Conservation (phyloP, 2,797 vertebrate species). For the Oreonectes daqikongensis region DNA sequence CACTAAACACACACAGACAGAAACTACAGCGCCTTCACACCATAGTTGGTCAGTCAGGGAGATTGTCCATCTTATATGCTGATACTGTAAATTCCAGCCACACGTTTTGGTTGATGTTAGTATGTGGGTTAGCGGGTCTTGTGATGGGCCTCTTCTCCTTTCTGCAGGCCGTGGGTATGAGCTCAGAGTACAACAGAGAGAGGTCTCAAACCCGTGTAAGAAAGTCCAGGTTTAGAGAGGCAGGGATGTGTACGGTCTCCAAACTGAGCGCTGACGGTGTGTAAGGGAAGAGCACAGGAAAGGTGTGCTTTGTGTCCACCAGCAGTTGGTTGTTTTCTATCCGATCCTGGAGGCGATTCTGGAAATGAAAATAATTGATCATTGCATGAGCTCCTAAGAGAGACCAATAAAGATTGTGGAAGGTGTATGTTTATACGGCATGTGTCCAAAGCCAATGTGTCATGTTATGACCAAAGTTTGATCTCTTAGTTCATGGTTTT, state of each 20-base stretch:
- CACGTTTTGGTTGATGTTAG: slow-evolving; percentile 2
- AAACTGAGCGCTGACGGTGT: slow-evolving; percentile 89
- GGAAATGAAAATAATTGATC: slow-evolving; percentile 39
- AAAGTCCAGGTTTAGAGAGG: slow-evolving; percentile 86
- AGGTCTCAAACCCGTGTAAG: slow-evolving; percentile 79
- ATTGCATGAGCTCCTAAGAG: background rate
- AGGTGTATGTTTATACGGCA: no score
- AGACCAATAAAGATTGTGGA: no score
- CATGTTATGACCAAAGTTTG: no score
- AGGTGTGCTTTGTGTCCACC: slow-evolving; percentile 88
- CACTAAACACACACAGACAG: slow-evolving; percentile 9
- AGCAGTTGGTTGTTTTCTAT: slow-evolving; percentile 86
- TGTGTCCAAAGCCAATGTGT: no score
- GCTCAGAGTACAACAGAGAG: slow-evolving; percentile 18
- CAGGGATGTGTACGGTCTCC: slow-evolving; percentile 89
- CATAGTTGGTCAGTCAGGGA: slow-evolving; percentile 34
- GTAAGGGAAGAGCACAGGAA: slow-evolving; percentile 90
- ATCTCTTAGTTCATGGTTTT: no score
- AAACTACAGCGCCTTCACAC: slow-evolving; percentile 31
- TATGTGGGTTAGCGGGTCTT: slow-evolving; percentile 32
- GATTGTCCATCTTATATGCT: slow-evolving; percentile 14
- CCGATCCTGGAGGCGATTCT: slow-evolving; percentile 84
- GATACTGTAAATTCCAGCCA: slow-evolving; percentile 15
- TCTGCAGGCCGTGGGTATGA: slow-evolving; percentile 15
- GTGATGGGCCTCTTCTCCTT: background rate